Evolutionary conservation across 2,113 vertebrate species (phyloP).

Genomic region (Morphnarchus princeps): DNA sequence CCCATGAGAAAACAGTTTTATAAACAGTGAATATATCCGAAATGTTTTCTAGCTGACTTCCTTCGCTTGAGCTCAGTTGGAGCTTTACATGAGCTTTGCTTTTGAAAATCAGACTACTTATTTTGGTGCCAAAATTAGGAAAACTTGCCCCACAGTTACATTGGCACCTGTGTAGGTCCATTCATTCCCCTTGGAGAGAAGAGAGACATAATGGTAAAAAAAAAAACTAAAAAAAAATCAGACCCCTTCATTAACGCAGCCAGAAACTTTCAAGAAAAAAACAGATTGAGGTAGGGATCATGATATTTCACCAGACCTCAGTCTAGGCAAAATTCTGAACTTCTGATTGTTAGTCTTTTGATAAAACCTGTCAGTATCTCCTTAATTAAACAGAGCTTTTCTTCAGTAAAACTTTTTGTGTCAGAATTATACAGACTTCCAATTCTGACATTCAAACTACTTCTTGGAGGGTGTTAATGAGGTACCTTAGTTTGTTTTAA

Average conservation of each 20-base stretch:
- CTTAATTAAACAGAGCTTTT: conserved; percentile 34
- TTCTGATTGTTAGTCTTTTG: conserved; percentile 37
- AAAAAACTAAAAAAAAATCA: neutral
- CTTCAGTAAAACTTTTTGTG: neutral
- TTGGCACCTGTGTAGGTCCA: neutral
- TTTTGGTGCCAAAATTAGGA: neutral
- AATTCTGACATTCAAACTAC: conserved; percentile 31
- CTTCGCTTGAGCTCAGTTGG: neutral
- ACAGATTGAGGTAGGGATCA: neutral
- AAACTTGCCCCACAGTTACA: neutral
- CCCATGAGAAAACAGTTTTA: neutral
- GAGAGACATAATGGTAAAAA: neutral
- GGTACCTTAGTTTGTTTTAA: conserved; percentile 50
- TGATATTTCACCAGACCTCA: neutral
- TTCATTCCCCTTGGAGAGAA: neutral
- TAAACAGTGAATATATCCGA: neutral
- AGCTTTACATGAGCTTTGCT: neutral
- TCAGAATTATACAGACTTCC: conserved; percentile 19
- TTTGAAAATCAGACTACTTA: neutral
- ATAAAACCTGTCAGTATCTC: conserved; percentile 19
- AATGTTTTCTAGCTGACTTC: neutral
- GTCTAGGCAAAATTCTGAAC: neutral
- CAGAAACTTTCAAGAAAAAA: neutral
- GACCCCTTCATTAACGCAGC: neutral
- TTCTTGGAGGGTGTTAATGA: conserved; percentile 50